Base-by-base conservation (phyloP, 2,797 vertebrate species). In the Bradypodion ventrale region DNA sequence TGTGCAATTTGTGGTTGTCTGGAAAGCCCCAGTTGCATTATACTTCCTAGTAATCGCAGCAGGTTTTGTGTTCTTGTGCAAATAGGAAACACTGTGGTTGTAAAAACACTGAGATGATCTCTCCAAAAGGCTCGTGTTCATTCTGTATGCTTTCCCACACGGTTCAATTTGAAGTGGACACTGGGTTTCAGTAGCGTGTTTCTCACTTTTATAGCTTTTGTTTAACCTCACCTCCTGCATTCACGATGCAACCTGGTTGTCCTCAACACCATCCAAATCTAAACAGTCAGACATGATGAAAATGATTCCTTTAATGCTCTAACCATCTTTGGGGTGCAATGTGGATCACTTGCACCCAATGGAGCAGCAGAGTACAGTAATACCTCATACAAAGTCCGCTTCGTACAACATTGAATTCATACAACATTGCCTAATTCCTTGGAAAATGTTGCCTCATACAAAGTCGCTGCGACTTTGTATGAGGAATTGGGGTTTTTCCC, bases 11-110 rank as follows among this genome's bases (percentile, higher is more conserved):
- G 93, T 89, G 88, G 68, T 74, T 75, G 72, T 82, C 69, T 62
- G 88, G 89, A 87, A 92, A 93, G 1, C 68, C 56, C 80, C 79
- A 44, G 89, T 93, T 93, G 91, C 83, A 27, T 89, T 82, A 44
- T 85, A 89, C 84, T 72, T 82, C 84, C 91, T 87, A 89, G 85
- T 89, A 90, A 83, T 90, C 83, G 5, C 83, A 68, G 80, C 63
- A 46, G 44, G 49, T 87, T 75, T 87, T 87, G 44, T 80, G 62
- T 82, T 81, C 83, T 84, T 72, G 89, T 91, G 92, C 87, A 93
- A 94, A 86, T 89, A 82, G 85, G 85, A 90, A 89, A 93, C 89
- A 88, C 87, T 93, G 89, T 87, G 89, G 89, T 90, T 90, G 40
- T 84, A 83, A 89, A n/a, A 92, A 84, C 85, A 83, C 78, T 78